Percentiles rank a stretch among this genome's conserved stretches.
These are phyloP conservation scores for Propsilocerus akamusi DNA, from an alignment of 1,140 invertebrate genomes.

Conservation along the genomic window DNA sequence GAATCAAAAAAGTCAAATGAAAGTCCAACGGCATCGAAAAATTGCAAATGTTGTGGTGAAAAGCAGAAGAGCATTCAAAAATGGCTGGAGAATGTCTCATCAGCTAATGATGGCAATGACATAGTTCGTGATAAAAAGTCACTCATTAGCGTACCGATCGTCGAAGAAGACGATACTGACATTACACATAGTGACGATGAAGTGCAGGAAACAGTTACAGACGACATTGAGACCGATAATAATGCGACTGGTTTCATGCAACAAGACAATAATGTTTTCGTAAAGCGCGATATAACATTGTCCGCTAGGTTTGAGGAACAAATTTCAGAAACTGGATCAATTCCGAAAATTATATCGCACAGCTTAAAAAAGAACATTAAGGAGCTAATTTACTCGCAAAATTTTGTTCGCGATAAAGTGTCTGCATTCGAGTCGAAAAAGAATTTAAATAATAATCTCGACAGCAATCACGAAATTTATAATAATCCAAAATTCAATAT, in stretches of 20 bases:
- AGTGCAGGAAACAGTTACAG: background rate
- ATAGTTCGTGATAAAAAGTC: background rate
- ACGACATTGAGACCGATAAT: too few relatives aligned
- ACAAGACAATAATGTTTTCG: background rate
- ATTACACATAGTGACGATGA: background rate
- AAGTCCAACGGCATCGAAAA: constrained; percentile 17
- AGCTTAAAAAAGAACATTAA: constrained; percentile 3
- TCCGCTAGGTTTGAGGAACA: background rate
- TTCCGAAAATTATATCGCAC: constrained; percentile 7
- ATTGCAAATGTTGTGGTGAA: constrained; percentile 30
- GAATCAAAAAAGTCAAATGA: constrained; percentile 21
- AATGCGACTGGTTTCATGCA: too few relatives aligned
- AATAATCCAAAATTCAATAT: constrained; percentile 23
- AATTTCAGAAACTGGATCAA: background rate
- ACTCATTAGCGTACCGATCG: background rate
- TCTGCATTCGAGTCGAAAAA: background rate
- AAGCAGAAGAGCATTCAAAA: constrained; percentile 52
- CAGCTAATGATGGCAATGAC: constrained; percentile 16
- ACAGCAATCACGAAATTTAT: constrained; percentile 16
- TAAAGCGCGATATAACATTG: background rate
- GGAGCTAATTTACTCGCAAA: background rate
- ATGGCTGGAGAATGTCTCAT: constrained; percentile 58
- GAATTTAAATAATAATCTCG: background rate
- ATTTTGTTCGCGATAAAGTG: background rate
- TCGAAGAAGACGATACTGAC: background rate